Evolutionary conservation across 1,140 invertebrate species (phyloP).

Genomic region (Copidosoma floridanum): DNA sequence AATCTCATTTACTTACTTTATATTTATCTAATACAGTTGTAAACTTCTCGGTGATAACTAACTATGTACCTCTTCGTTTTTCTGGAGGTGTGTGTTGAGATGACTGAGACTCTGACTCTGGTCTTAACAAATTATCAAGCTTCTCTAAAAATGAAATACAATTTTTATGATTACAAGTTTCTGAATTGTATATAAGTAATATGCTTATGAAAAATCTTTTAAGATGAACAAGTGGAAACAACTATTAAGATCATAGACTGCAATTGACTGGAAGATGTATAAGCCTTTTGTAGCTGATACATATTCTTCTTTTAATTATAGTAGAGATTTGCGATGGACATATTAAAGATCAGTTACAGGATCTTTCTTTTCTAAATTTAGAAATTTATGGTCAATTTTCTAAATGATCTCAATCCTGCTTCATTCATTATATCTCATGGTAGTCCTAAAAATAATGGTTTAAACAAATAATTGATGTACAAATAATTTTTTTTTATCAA

Average conservation of each 20-base stretch:
- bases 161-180: background rate
- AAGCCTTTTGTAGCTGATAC: background rate
- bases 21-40: constrained; percentile 30
- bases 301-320: background rate
- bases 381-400: too few relatives aligned
- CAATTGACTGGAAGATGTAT: background rate
- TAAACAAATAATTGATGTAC: too few relatives aligned
- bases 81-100: too few relatives aligned
- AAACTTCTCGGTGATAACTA: too few relatives aligned
- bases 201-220: background rate
- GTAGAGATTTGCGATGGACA: background rate
- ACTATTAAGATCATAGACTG: background rate
- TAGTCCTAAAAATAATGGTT: background rate
- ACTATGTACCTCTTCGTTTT: background rate
- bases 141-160: too few relatives aligned
- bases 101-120: too few relatives aligned
- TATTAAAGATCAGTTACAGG: background rate
- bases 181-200: background rate
- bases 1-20: constrained; percentile 24
- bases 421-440: background rate
- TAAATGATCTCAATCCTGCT: background rate
- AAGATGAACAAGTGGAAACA: background rate
- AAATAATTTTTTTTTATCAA: too few relatives aligned
- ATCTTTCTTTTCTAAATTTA: background rate
- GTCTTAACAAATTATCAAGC: too few relatives aligned